A percentile compares a stretch with the other conserved stretches of the same genome.
phyloP scores from a whole-genome alignment of 1,140 invertebrate species.

The Aphelinus atriplicis region DNA sequence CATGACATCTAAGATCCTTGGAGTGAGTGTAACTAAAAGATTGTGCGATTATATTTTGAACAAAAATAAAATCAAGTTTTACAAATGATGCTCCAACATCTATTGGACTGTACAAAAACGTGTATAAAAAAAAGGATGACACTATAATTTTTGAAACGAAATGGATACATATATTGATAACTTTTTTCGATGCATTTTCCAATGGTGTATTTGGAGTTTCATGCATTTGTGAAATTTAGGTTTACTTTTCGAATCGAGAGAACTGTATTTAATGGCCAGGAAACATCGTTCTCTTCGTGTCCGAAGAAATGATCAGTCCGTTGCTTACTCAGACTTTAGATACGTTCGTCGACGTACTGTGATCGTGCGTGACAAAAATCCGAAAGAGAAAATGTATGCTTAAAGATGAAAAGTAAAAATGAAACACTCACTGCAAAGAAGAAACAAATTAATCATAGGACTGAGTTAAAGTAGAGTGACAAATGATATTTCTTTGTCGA shows the following conservation, averaged over 20 bases:
- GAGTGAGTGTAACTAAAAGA: conserved; percentile 9
- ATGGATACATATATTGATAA: conserved; percentile 23
- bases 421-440: conserved; percentile 17
- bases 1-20: conserved; percentile 36
- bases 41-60: conserved; percentile 10
- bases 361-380: conserved; percentile 18
- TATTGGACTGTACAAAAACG: conserved; percentile 30
- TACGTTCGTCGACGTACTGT: conserved; percentile 26
- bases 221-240: conserved; percentile 22
- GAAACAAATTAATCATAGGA: conserved; percentile 19
- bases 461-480: conserved; percentile 36
- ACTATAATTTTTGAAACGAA: conserved; percentile 30
- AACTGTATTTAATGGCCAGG: conserved; percentile 20
- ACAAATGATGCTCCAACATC: conserved; percentile 15
- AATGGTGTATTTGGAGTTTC: conserved; percentile 15
- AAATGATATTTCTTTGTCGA: conserved; percentile 24
- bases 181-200: conserved; percentile 33
- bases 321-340: conserved; percentile 35
- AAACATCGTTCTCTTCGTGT: conserved; percentile 17
- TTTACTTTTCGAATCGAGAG: conserved; percentile 16
- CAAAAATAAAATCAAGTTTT: conserved; percentile 29
- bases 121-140: conserved; percentile 31
- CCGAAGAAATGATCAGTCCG: conserved; percentile 6
- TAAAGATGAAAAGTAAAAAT: conserved; percentile 1
- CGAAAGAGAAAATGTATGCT: conserved; percentile 19